Percentiles rank a stretch among this genome's conserved stretches.
phyloP scores from a whole-genome alignment of 1,140 invertebrate species.

The Patella vulgata region DNA sequence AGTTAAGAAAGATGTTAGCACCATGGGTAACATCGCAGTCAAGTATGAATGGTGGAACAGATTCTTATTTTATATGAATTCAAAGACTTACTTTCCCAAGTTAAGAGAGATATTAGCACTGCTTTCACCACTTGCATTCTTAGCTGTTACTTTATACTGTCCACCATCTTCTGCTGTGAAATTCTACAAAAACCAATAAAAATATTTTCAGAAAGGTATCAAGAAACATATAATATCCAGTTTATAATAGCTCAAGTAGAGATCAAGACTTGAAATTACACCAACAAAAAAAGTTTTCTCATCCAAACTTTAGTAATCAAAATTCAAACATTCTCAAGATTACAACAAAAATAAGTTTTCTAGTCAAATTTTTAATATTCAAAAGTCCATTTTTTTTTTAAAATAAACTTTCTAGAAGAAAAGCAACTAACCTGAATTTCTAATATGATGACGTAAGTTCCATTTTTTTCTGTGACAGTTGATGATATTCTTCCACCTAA shows the following conservation, averaged over 20 bases:
- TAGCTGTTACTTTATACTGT: conserved; percentile 96
- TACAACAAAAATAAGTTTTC: no score
- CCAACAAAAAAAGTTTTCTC: no score
- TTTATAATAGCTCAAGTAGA: not conserved
- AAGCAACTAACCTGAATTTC: conserved; percentile 58
- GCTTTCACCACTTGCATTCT: conserved; percentile 97
- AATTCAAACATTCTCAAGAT: no score
- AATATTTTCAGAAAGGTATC: not conserved
- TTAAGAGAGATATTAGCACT: conserved; percentile 98
- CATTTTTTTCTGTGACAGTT: conserved; percentile 34
- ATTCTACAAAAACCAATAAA: conserved; percentile 42
- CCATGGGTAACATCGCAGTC: no score
- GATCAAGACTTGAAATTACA: no score
- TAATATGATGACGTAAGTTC: conserved; percentile 45
- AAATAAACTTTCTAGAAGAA: no score
- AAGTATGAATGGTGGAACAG: no score
- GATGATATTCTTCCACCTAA: conserved; percentile 42
- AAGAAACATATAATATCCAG: not conserved
- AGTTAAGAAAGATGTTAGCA: no score
- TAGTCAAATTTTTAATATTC: no score
- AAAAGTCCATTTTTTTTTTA: no score
- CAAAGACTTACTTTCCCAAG: conserved; percentile 53
- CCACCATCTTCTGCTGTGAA: conserved; percentile 94
- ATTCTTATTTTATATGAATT: no score
- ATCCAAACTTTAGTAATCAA: no score